These are phyloP conservation scores for Dryoscopus gambensis DNA, from an alignment of 2,113 vertebrate genomes.

Conservation along the genomic window DNA sequence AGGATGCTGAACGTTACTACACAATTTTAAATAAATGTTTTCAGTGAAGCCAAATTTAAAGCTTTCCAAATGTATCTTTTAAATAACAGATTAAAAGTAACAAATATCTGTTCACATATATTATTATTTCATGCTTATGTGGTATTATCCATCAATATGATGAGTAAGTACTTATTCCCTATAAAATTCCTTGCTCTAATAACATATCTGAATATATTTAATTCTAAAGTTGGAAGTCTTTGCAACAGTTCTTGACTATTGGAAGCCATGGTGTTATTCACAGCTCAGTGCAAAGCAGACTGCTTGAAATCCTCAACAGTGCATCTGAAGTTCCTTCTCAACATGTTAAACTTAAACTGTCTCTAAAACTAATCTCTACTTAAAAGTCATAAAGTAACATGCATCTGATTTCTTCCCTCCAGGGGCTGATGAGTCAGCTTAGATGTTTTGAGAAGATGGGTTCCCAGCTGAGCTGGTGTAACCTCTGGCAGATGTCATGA, in stretches of 20 bases:
- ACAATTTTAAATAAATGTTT: not conserved
- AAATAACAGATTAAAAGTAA: conserved; percentile 29
- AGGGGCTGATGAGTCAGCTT: not conserved
- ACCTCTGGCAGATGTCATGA: conserved; percentile 42
- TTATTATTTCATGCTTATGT: conserved; percentile 10
- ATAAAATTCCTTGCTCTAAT: conserved; percentile 9
- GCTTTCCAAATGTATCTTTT: conserved; percentile 3
- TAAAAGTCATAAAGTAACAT: not conserved
- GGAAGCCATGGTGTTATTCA: not conserved
- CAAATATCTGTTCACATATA: conserved; percentile 17
- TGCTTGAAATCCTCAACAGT: not conserved
- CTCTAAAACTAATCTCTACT: not conserved
- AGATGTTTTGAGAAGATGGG: not conserved
- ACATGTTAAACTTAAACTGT: not conserved
- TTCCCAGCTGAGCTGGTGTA: not conserved
- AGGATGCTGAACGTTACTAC: not conserved
- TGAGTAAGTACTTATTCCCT: conserved; percentile 32
- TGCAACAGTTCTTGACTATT: conserved; percentile 7
- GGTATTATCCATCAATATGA: conserved; percentile 69
- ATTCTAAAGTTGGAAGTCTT: conserved; percentile 23
- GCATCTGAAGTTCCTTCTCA: not conserved
- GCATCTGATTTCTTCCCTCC: conserved; percentile 8
- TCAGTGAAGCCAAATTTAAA: conserved; percentile 4
- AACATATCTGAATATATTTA: conserved; percentile 5
- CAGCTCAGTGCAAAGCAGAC: not conserved